Conservation (phyloP, 2,797 vertebrate genomes). For the Nyctibius grandis region DNA sequence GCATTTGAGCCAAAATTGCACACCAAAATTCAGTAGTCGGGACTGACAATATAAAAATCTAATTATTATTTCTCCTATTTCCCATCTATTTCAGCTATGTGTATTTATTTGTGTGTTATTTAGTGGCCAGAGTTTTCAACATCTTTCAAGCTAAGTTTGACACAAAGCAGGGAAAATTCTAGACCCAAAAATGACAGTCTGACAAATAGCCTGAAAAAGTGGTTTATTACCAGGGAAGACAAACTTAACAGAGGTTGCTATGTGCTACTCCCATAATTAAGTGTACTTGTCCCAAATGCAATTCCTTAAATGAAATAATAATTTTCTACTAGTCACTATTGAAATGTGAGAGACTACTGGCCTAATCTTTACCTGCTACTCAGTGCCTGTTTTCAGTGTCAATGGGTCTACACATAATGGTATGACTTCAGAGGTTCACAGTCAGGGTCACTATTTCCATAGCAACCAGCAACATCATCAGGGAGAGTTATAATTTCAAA, state of each 20-base stretch:
- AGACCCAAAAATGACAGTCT: neutral
- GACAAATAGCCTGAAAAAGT: neutral
- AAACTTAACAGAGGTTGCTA: neutral
- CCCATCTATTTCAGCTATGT: neutral
- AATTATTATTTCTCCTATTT: neutral
- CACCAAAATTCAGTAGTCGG: neutral
- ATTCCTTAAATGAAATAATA: neutral
- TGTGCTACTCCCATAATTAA: neutral
- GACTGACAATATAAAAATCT: neutral
- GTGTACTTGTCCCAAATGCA: neutral
- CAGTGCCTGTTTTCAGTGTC: neutral
- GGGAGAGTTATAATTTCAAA: neutral
- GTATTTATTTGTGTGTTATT: neutral
- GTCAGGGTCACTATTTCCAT: neutral
- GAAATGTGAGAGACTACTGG: neutral
- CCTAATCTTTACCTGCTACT: neutral
- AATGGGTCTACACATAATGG: neutral
- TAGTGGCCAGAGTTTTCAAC: neutral
- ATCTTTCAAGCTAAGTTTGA: neutral
- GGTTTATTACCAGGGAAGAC: neutral
- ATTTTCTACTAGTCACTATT: neutral
- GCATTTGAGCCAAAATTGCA: neutral
- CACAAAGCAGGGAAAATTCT: neutral
- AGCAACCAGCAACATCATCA: neutral
- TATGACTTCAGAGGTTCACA: neutral